A percentile compares a stretch with the other conserved stretches of the same genome.
Conservation (phyloP, 1,140 invertebrate genomes). For the Drosophila santomea region DNA sequence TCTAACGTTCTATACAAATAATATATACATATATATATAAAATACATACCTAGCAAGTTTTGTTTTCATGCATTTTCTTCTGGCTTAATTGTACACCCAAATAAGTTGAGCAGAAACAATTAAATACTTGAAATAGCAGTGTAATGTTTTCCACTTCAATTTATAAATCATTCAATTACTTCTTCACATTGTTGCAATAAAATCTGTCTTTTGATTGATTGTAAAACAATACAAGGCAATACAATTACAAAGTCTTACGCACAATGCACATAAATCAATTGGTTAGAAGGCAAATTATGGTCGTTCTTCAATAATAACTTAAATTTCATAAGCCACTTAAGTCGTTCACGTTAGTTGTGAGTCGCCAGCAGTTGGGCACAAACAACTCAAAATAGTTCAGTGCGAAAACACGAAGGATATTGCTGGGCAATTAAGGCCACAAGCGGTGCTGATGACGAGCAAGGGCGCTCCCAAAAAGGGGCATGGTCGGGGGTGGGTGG, state of each 20-base stretch:
- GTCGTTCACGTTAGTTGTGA: background rate
- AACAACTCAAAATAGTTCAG: slow-evolving; percentile 10
- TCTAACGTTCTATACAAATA: slow-evolving; percentile 4
- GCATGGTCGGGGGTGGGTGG: background rate
- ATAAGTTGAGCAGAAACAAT: background rate
- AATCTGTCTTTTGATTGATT: background rate
- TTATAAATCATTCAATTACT: background rate
- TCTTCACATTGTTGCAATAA: background rate
- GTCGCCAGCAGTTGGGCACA: background rate
- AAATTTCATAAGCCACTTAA: background rate
- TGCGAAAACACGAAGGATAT: background rate
- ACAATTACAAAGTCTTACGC: background rate
- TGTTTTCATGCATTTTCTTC: too few species aligned
- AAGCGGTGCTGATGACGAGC: background rate
- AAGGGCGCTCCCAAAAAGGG: background rate
- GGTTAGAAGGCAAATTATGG: background rate
- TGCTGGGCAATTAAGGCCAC: slow-evolving; percentile 28
- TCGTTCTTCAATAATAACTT: background rate
- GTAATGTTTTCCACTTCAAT: background rate
- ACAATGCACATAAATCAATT: background rate
- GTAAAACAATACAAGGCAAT: too few species aligned
- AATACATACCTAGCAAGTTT: too few species aligned
- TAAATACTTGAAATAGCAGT: too few species aligned
- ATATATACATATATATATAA: too few species aligned
- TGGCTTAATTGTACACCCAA: background rate